A percentile compares a stretch with the other conserved stretches of the same genome.
These are phyloP conservation scores for Odontamblyopus rebecca DNA, from an alignment of 2,797 vertebrate species.

Conservation along the genomic window DNA sequence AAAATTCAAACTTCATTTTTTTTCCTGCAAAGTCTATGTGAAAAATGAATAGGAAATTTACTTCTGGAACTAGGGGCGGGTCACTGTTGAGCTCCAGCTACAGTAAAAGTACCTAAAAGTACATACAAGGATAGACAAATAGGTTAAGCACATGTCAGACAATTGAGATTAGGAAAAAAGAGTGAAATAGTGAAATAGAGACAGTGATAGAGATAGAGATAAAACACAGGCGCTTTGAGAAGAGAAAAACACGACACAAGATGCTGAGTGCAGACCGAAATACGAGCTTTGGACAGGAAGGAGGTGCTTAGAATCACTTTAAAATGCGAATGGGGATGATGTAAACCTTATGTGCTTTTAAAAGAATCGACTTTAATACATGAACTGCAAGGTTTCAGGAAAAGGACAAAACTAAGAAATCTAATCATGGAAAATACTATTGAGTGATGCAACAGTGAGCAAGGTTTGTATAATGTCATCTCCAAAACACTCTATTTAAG, in stretches of 20 bases:
- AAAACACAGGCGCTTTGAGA: slow-evolving; percentile 13
- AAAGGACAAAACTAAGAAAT: not conserved
- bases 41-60: too few species aligned
- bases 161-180: slow-evolving; percentile 6
- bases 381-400: not conserved
- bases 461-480: not conserved
- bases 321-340: slow-evolving; percentile 39
- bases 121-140: too few species aligned
- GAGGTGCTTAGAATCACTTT: slow-evolving; percentile 24
- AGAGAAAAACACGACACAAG: slow-evolving; percentile 10
- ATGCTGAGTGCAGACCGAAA: slow-evolving; percentile 13
- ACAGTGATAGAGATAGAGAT: not conserved
- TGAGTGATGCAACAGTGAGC: not conserved
- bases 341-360: slow-evolving; percentile 2
- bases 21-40: too few species aligned
- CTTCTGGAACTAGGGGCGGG: too few species aligned
- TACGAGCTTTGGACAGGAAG: slow-evolving; percentile 32
- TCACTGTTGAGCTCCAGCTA: too few species aligned
- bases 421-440: not conserved
- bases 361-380: not conserved
- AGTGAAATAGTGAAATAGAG: not conserved
- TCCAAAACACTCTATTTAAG: not conserved
- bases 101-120: too few species aligned
- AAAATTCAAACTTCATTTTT: too few species aligned
- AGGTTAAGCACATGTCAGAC: slow-evolving; percentile 7